These are phyloP conservation scores for Cyanoliseus patagonus DNA, from an alignment of 2,113 vertebrate genomes.

Conservation along the genomic window DNA sequence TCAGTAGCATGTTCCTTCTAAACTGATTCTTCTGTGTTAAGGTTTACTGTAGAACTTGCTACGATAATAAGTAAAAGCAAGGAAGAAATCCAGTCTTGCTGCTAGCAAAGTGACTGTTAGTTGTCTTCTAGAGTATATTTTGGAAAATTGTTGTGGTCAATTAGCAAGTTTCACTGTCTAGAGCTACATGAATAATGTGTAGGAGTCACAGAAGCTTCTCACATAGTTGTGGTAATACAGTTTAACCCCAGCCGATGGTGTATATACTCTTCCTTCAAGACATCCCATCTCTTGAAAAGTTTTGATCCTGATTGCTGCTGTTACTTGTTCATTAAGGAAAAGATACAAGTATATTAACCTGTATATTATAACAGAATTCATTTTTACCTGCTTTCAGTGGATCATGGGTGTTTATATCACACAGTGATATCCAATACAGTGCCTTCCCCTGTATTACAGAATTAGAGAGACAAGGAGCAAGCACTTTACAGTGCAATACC, in stretches of 20 bases:
- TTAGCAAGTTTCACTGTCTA: background rate
- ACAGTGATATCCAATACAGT: background rate
- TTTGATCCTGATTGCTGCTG: background rate
- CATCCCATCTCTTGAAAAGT: background rate
- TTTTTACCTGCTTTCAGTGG: background rate
- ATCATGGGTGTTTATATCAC: background rate
- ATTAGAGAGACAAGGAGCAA: background rate
- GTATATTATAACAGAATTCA: background rate
- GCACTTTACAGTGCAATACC: background rate
- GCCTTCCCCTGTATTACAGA: background rate
- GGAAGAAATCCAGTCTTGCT: background rate
- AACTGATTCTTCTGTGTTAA: background rate
- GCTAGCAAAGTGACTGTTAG: background rate
- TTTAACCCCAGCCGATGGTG: background rate
- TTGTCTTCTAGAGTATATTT: background rate
- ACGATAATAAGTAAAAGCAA: background rate
- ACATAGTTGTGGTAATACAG: background rate
- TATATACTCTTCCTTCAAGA: background rate
- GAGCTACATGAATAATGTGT: background rate
- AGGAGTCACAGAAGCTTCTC: background rate
- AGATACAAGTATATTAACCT: background rate
- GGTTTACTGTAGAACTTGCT: background rate
- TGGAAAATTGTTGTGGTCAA: background rate
- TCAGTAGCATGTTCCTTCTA: background rate
- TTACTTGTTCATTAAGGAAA: background rate